Conservation (phyloP, 2,797 vertebrate species). For the Rhinichthys osculus region DNA sequence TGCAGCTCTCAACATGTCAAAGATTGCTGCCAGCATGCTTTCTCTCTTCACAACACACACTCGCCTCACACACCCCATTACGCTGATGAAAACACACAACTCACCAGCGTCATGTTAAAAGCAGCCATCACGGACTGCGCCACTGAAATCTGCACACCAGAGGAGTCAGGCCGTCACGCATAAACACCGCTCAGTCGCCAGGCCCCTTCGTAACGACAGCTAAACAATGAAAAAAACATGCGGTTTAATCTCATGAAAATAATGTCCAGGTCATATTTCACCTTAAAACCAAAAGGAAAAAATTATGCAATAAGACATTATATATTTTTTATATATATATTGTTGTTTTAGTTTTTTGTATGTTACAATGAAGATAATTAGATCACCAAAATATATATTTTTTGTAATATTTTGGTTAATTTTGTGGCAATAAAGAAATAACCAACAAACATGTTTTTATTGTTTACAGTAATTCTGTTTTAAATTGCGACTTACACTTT, state of each 20-base stretch:
- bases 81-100: slow-evolving; percentile 45
- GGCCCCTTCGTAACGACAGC: neutral
- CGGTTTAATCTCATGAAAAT: neutral
- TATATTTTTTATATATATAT: too few relatives aligned
- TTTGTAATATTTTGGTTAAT: too few relatives aligned
- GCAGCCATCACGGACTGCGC: slow-evolving; percentile 6
- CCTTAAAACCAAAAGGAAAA: neutral
- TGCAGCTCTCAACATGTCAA: slow-evolving; percentile 1
- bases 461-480: neutral
- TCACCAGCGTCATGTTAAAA: slow-evolving; percentile 36
- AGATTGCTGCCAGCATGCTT: slow-evolving; percentile 5
- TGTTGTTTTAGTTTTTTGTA: neutral
- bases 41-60: neutral
- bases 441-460: neutral
- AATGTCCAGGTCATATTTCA: neutral
- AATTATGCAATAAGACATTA: neutral
- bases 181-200: neutral
- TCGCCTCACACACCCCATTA: slow-evolving; percentile 17
- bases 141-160: slow-evolving; percentile 36
- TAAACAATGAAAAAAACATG: neutral
- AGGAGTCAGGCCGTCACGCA: neutral
- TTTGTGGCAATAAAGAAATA: neutral
- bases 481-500: neutral
- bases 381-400: neutral
- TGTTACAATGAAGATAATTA: neutral